Conservation (phyloP, 2,113 vertebrate genomes). For the Neolamprologus fasciatus region DNA sequence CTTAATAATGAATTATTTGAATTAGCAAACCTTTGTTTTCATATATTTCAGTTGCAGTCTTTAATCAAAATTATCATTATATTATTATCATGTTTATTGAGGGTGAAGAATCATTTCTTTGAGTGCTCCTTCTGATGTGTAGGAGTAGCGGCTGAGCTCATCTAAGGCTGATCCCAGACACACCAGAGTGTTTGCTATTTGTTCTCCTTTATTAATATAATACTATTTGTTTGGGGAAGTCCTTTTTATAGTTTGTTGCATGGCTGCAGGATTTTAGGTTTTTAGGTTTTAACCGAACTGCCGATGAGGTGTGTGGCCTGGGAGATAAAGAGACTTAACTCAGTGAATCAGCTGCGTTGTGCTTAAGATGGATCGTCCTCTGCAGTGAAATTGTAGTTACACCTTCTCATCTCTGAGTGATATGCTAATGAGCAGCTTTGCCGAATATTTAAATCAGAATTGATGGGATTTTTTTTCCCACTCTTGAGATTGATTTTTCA, state of each 20-base stretch:
- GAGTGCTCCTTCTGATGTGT: neutral
- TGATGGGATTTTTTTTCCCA: neutral
- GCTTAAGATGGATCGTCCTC: neutral
- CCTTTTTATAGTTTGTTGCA: neutral
- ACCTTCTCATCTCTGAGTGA: neutral
- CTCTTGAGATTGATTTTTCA: neutral
- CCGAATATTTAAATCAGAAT: slow-evolving; percentile 21
- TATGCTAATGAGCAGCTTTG: slow-evolving; percentile 18
- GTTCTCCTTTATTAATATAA: neutral
- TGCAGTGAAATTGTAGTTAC: neutral
- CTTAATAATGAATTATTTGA: neutral
- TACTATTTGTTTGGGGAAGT: neutral
- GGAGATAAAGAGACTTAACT: neutral
- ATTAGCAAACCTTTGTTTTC: neutral
- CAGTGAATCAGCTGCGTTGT: neutral
- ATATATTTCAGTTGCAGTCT: neutral
- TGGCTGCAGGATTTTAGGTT: neutral
- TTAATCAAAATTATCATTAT: neutral
- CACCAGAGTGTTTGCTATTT: neutral
- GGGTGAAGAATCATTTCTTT: neutral
- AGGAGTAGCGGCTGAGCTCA: neutral
- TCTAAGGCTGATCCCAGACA: neutral
- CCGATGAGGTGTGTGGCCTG: neutral
- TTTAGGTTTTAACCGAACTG: neutral
- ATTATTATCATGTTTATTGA: neutral